These are phyloP conservation scores for Elymnias hypermnestra DNA, from an alignment of 1,140 invertebrate genomes.

Conservation along the genomic window DNA sequence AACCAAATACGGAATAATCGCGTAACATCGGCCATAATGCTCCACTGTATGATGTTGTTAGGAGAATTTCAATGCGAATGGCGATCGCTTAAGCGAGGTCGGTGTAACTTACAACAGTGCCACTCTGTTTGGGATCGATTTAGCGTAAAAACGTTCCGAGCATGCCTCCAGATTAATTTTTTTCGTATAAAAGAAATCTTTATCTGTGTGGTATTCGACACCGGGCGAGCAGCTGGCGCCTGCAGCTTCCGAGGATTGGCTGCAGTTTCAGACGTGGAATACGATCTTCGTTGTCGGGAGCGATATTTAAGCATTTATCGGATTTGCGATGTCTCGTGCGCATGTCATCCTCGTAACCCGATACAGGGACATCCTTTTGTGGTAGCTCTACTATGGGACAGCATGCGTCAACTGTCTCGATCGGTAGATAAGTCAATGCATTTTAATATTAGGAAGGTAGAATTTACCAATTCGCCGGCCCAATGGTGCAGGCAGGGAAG, in stretches of 20 bases:
- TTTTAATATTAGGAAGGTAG: no score
- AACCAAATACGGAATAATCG: slow-evolving; percentile 14
- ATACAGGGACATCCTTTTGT: slow-evolving; percentile 46
- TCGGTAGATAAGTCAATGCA: slow-evolving; percentile 18
- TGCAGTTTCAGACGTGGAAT: slow-evolving; percentile 52
- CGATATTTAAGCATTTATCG: slow-evolving; percentile 59
- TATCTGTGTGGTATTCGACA: slow-evolving; percentile 54
- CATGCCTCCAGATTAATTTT: slow-evolving; percentile 40
- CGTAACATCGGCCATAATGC: slow-evolving; percentile 26
- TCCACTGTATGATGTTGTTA: slow-evolving; percentile 18
- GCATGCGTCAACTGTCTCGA: slow-evolving; percentile 35
- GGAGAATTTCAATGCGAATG: slow-evolving; percentile 36
- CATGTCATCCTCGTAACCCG: slow-evolving; percentile 51
- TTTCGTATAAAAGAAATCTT: slow-evolving; percentile 58
- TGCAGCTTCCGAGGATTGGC: slow-evolving; percentile 57
- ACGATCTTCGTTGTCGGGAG: slow-evolving; percentile 64
- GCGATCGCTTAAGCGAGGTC: slow-evolving; percentile 32
- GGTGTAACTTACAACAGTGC: slow-evolving; percentile 49
- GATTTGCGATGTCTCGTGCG: slow-evolving; percentile 61
- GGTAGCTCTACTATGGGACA: slow-evolving; percentile 43
- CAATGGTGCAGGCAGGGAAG: no score
- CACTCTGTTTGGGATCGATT: slow-evolving; percentile 57
- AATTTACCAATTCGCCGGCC: no score
- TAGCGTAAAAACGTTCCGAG: slow-evolving; percentile 63
- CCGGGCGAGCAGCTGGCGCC: slow-evolving; percentile 58